Base-by-base conservation (phyloP, 2,888 invertebrate genomes). In the Caenorhabditis sp. region DNA sequence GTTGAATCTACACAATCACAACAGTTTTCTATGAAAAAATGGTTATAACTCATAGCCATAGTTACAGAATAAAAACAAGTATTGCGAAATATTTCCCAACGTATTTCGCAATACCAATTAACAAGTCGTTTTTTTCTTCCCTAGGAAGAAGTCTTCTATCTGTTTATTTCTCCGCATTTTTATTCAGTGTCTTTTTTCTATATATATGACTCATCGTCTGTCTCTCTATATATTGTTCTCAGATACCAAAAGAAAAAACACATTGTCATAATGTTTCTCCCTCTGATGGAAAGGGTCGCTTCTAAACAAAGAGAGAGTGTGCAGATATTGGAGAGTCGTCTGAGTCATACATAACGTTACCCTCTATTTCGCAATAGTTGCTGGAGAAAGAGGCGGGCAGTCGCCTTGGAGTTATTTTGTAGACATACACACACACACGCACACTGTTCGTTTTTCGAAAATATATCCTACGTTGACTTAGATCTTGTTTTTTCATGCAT, bases 311-410 rank as follows among this genome's bases (percentile, higher is more conserved):
- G 10, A 31, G 5, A 43, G 6, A 43, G 43, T 43, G 17, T 43
- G 43, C 3, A 17, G 14, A 43, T 12, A 43, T 5, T 3, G 17
- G 43, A 43, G 43, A 14, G 43, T 17, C 8, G 17, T 17, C 12
- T 51, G 51, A 51, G 21, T 51, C 51, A 51, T 17, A 55, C 55
- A 50, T 63, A 66, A 71, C 61, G 66, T 67, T 67, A 67, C 51
- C 61, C 23, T 36, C 58, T 31, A 67, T 72, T 72, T 72, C 71
- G 71, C 71, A 72, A 72, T 72, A 64, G 62, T 63, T 53, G 21
- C 6, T n/a, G 23, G 27, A 6, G 23, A 55, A 55, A 55, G 27
- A 55, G 55, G 55, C n/a, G 55, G 23, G 53, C 3, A 43, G 43
- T 58, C 19, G 31, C 57, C 57, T 58, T 58, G 57, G 57, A 58